These are phyloP conservation scores for Molossus alvarezi DNA, from an alignment of 2,797 vertebrate species.

Conservation along the genomic window DNA sequence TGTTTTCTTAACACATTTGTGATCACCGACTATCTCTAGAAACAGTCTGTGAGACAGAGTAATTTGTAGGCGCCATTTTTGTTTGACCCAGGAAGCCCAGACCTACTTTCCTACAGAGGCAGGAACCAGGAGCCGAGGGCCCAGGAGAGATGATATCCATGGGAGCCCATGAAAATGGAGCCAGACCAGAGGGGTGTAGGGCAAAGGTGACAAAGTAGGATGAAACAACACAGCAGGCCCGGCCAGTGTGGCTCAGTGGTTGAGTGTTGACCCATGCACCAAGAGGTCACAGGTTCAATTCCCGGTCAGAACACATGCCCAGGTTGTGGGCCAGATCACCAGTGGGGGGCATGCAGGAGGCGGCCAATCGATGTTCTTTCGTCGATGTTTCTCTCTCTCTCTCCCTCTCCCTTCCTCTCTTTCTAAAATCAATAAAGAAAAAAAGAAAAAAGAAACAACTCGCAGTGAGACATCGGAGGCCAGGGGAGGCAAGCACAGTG, in stretches of 20 bases:
- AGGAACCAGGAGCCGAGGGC: constrained; percentile 52
- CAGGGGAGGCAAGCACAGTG: background rate
- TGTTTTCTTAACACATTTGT: constrained; percentile 45
- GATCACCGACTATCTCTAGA: constrained; percentile 57
- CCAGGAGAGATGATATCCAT: constrained; percentile 55
- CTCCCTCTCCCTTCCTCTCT: too few species aligned
- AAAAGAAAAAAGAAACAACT: too few species aligned
- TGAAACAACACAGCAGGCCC: background rate
- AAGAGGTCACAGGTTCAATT: too few species aligned
- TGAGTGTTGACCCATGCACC: too few species aligned
- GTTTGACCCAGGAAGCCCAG: constrained; percentile 73
- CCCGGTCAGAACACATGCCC: too few species aligned
- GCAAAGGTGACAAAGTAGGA: background rate
- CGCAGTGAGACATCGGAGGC: background rate
- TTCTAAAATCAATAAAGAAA: too few species aligned
- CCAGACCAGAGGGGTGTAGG: background rate
- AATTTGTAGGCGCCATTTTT: constrained; percentile 71
- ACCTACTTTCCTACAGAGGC: constrained; percentile 25
- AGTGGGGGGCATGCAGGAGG: too few species aligned
- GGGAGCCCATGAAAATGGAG: background rate
- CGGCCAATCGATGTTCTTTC: too few species aligned
- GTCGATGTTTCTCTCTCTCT: too few species aligned
- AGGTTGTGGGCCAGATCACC: too few species aligned
- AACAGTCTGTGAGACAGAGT: constrained; percentile 52
- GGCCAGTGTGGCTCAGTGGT: too few species aligned